phyloP scores from a whole-genome alignment of 2,113 vertebrate species.

The Ictidomys tridecemlineatus region DNA sequence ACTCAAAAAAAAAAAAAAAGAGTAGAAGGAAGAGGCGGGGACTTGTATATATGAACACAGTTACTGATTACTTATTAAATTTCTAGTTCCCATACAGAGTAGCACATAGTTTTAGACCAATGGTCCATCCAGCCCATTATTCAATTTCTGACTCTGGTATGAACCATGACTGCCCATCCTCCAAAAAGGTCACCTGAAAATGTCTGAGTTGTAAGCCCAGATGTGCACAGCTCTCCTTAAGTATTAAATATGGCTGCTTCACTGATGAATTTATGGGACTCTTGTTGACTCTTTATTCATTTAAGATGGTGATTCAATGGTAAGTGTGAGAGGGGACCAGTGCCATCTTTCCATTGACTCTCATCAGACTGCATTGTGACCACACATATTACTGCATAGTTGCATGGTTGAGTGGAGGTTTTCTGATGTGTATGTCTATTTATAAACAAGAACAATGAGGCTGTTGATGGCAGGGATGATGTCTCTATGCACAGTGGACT shows the following conservation, averaged over 20 bases:
- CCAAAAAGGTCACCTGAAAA: neutral
- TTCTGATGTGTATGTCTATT: neutral
- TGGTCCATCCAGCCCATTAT: neutral
- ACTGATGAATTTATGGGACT: neutral
- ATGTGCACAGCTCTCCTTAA: neutral
- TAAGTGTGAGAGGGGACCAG: neutral
- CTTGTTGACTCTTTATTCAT: neutral
- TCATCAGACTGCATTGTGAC: neutral
- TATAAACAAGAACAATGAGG: neutral
- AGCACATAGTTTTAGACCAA: neutral
- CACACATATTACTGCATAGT: too few species aligned
- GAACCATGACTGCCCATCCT: neutral
- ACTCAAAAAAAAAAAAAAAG: too few species aligned
- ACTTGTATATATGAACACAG: neutral
- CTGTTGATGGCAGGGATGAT: neutral
- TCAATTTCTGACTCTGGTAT: neutral
- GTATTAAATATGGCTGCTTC: neutral
- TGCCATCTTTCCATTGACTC: neutral
- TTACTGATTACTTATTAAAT: neutral
- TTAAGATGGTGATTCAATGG: neutral
- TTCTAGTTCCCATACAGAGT: neutral
- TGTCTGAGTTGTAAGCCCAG: neutral
- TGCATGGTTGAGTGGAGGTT: accelerated
- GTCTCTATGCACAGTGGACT: neutral
- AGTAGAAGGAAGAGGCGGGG: too few species aligned